A percentile compares a stretch with the other conserved stretches of the same genome.
phyloP scores from a whole-genome alignment of 1,140 invertebrate genomes.

The Notospermus geniculatus region DNA sequence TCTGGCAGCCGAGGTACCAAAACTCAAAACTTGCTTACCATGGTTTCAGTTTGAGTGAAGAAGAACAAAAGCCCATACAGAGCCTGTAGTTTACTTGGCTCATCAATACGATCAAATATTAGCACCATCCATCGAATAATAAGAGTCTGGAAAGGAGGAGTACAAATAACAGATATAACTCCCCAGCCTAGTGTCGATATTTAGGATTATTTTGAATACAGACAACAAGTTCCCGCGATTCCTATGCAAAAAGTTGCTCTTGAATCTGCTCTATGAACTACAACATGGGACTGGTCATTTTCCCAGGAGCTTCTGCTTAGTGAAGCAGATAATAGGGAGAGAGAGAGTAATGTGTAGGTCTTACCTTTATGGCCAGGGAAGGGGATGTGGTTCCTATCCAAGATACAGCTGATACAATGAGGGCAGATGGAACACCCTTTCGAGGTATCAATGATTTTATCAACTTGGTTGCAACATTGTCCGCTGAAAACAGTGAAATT shows the following conservation, averaged over 20 bases:
- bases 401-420: constrained; percentile 34
- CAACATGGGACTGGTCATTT: too few species aligned
- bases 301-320: too few species aligned
- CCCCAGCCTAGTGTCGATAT: too few species aligned
- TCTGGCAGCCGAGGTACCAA: too few species aligned
- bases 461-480: constrained; percentile 29
- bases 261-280: too few species aligned
- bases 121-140: constrained; percentile 43
- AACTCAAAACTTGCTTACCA: constrained; percentile 36
- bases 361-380: constrained; percentile 35
- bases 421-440: constrained; percentile 25
- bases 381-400: constrained; percentile 40
- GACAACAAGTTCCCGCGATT: too few species aligned
- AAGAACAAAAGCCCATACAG: constrained; percentile 41
- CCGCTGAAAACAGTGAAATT: constrained; percentile 30
- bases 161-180: too few species aligned
- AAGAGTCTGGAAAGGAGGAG: constrained; percentile 30
- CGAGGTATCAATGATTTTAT: constrained; percentile 34
- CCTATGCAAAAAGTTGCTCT: too few species aligned
- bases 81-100: constrained; percentile 34
- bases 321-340: too few species aligned
- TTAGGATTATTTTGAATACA: too few species aligned
- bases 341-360: too few species aligned
- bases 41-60: constrained; percentile 37
- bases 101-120: constrained; percentile 43